Evolutionary conservation across 2,888 invertebrate species (phyloP).

Genomic region (Sericinus montela): DNA sequence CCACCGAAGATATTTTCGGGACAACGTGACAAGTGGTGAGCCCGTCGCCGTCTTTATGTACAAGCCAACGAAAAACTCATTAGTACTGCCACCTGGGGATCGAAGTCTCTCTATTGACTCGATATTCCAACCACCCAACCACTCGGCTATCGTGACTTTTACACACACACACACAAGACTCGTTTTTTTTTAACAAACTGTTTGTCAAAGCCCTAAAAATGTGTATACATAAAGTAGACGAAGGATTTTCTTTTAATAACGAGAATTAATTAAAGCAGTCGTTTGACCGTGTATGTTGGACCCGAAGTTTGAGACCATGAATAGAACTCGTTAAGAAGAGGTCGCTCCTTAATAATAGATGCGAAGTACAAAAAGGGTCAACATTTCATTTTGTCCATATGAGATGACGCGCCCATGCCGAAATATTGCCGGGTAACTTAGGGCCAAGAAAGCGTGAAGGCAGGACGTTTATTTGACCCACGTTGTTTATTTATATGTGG

Average conservation of each 20-base stretch:
- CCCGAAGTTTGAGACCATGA: conserved; percentile 48
- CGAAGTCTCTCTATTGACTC: too few relatives aligned
- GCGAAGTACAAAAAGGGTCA: conserved; percentile 51
- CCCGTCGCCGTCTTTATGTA: too few relatives aligned
- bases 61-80: too few relatives aligned
- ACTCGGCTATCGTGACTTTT: too few relatives aligned
- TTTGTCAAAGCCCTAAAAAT: too few relatives aligned
- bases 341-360: conserved; percentile 49
- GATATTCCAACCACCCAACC: too few relatives aligned
- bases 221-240: too few relatives aligned
- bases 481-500: conserved; percentile 31
- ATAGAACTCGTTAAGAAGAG: conserved; percentile 58
- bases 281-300: conserved; percentile 46
- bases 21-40: too few relatives aligned
- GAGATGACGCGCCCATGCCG: conserved; percentile 43
- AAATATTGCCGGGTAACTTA: conserved; percentile 39
- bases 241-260: conserved; percentile 28
- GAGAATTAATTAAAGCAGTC: conserved; percentile 44
- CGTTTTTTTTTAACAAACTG: too few relatives aligned
- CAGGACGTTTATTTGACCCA: conserved; percentile 36
- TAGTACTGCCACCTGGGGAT: too few relatives aligned
- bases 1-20: too few relatives aligned
- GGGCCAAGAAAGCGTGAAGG: conserved; percentile 38
- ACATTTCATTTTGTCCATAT: conserved; percentile 47
- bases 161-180: too few relatives aligned